Evolutionary conservation across 2,797 vertebrate species (phyloP), one percentile per base, ranked within the genome.

Genomic region (Siniperca obscura): DNA sequence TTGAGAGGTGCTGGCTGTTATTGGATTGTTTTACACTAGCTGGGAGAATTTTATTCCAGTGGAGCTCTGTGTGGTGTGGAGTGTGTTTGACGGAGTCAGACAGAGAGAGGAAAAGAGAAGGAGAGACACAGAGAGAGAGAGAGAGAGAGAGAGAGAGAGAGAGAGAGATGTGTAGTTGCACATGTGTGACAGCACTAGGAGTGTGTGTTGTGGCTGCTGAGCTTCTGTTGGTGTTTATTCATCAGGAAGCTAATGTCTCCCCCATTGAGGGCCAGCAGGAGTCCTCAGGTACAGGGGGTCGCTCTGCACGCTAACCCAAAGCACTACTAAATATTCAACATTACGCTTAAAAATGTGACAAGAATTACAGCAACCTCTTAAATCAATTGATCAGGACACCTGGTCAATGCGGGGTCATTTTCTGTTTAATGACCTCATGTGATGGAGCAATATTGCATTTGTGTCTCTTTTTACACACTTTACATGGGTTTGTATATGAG

Each of bases 21-120:
- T 92, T 94, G 86, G 91, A 90, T 92, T 94, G 89, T 92, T 94
- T 93, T 90, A 93, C 88, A 90, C 91, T 81, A 81, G 91, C 87
- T 83, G 88, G 70, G 89, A 92, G 81, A 87, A 81, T 91, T 89
- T 90, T 76, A 83, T 93, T 92, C 89, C 86, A 87, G 76, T 78
- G 83, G 81, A 71, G 38, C 85, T 82, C 80, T 85, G 84, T 88
- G 83, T 70, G 82, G 74, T 69, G 87, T 80, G 61, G 85, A 74
- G 84, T 69, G 62, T 16, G 83, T 86, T 81, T 36, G 60, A 86
- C 57, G 78, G 79, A 87, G 85, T 86, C 64, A 77, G 69, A 76
- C 52, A 27, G 40, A 70, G 62, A 77, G 64, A 77, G 74, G 7
- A 17, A 83, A 40, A 65, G 53, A 71, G 62, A 57, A 16, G 12